Evolutionary conservation across 2,888 invertebrate species (phyloP), one percentile per base, ranked within the genome.

Genomic region (Lysandra bellargus): DNA sequence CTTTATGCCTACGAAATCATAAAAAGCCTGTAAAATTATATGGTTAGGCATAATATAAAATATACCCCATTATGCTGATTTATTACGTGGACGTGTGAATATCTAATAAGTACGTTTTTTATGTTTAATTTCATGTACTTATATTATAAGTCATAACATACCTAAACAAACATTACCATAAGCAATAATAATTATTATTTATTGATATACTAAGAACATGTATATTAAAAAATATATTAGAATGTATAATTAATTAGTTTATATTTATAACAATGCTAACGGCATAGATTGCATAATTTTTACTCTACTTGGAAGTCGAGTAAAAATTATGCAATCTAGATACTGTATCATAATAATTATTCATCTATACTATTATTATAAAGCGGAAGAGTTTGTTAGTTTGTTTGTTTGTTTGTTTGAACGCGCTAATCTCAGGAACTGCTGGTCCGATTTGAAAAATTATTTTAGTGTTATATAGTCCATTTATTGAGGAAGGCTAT

Each of bases 1-100:
- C 44, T 74, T 74, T 74, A 74, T 44, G 5, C 69, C 33, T 33
- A 9, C 44, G 40, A 74, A 44, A 44, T 40, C 44, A 74, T 74
- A 74, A 74, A 73, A 74, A 74, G 74, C 44, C 17, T 74, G 23
- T 74, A 74, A 74, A 74, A 74, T 74, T 33, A 69, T 69, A 69
- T 69, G 69, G 23, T 12, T 17, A 69, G 69, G 12, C 69, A 2
- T 14, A 53, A 53, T 14, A 69, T 33, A 69, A 69, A 69, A 44
- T 33, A 61, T 23, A 23, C 61, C 9, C 14, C 69, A 33, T 69
- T 33, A 14, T 69, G 64, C 6, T 69, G 30, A 69, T 69, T 69
- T 14, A 69, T 69, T 33, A 69, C 33, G 14, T 4, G 33, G 30
- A 30, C 30, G 23, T 30, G 64, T 12, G 12, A 64, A 64, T 64